Evolutionary conservation across 2,113 vertebrate genomes (phyloP), one percentile per base, ranked within the genome.

Genomic region (Tangachromis dhanisi): DNA sequence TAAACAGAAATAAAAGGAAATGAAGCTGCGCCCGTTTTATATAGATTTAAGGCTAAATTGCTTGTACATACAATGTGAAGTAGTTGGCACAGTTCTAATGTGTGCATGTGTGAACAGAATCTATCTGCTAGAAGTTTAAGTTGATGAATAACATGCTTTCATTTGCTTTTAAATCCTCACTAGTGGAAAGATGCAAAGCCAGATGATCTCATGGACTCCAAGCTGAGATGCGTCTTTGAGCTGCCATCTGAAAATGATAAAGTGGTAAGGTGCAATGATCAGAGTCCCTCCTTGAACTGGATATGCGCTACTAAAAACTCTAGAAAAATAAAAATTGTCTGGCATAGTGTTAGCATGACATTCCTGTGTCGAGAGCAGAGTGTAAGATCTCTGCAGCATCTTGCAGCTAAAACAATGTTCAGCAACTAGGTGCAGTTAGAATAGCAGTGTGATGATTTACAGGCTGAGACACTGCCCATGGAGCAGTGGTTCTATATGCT

Each of bases 101-200:
- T 80, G 13, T 59, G 6, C 45, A 9, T 79, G 35, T 87, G 71
- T 85, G 87, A 29, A 88, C 16, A 14, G 55, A 81, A 49, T 89
- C 86, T 89, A 92, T 93, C 92, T 95, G 95, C 5, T 86, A 47
- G 59, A 89, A 88, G 83, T 92, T 92, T 73, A 40, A 73, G 3
- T 83, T 91, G 85, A 94, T 93, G 83, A 91, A 89, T 95, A 93
- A 93, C 86, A 90, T 90, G 78, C 19, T 76, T 78, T 45, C n/a
- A 9, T 71, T 26, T 68, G 35, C 84, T 95, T 83, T 13, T 54
- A 12, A 59, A 88, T 91, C 86, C 87, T 71, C 82, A 82, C 88
- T 96, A 99, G 99, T 99, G 99, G 99, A 99, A 98, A 97, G 98
- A 99, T 85, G 98, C 98, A 29, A 99, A 98, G 95, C 97, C 98